phyloP scores from a whole-genome alignment of 2,888 invertebrate genomes.

The Torymus aiolomorphi region DNA sequence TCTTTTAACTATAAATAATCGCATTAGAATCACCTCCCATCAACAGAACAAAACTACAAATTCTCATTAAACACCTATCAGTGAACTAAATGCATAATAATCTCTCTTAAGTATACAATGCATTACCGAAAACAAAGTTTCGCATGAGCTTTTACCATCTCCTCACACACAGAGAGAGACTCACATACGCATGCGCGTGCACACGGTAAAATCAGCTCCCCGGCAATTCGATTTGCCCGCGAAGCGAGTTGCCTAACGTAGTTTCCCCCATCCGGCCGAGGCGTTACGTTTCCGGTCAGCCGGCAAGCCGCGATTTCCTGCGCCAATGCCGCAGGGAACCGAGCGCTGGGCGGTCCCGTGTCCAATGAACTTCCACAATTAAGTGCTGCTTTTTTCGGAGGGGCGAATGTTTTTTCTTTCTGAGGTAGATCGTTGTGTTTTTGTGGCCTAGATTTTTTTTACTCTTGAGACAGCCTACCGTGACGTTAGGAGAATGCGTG shows the following conservation, averaged over 20 bases:
- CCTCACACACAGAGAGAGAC: not conserved
- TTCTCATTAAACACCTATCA: too few relatives aligned
- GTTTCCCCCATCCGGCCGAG: slow-evolving; percentile 68
- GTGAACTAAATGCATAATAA: too few relatives aligned
- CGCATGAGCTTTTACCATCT: not conserved
- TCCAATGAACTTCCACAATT: slow-evolving; percentile 61
- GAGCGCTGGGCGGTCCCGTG: slow-evolving; percentile 65
- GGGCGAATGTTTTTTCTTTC: not conserved
- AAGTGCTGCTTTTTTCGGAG: not conserved
- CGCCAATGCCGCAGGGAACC: slow-evolving; percentile 58
- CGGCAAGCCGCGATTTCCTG: slow-evolving; percentile 64
- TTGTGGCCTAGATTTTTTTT: not conserved
- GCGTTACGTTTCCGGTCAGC: slow-evolving; percentile 68
- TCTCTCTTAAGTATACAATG: too few relatives aligned
- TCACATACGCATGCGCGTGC: not conserved
- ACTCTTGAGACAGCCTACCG: not conserved
- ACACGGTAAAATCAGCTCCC: slow-evolving; percentile 39
- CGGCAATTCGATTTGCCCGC: slow-evolving; percentile 61
- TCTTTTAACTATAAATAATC: too few relatives aligned
- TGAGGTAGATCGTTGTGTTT: not conserved
- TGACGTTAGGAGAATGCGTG: too few relatives aligned
- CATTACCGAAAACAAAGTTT: slow-evolving; percentile 33
- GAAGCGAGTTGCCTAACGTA: slow-evolving; percentile 66
- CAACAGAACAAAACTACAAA: too few relatives aligned
- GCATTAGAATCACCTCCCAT: too few relatives aligned